These are phyloP conservation scores for Bursaphelenchus okinawaensis DNA, from an alignment of 2,888 invertebrate species.

Conservation along the genomic window DNA sequence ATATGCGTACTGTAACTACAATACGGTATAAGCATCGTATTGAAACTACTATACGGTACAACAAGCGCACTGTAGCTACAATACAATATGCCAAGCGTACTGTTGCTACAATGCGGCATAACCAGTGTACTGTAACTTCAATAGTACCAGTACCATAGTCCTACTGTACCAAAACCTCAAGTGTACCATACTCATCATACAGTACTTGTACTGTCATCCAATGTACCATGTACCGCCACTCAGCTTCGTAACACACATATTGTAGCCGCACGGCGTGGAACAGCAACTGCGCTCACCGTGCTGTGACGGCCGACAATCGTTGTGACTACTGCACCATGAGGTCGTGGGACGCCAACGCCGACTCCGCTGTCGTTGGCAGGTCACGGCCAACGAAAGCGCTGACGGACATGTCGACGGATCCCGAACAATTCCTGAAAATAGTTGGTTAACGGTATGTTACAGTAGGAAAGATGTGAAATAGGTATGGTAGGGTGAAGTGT, in stretches of 20 bases:
- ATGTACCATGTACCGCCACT: not conserved
- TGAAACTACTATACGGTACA: too few relatives aligned
- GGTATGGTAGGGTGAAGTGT: not conserved
- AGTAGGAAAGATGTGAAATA: not conserved
- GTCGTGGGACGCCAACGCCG: not conserved
- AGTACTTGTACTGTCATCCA: too few relatives aligned
- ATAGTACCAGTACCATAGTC: too few relatives aligned
- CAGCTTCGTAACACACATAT: conserved; percentile 10
- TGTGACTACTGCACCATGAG: not conserved
- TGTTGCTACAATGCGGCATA: too few relatives aligned
- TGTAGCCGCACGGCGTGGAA: conserved; percentile 29
- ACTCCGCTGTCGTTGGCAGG: not conserved
- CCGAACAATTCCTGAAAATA: not conserved
- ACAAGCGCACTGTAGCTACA: too few relatives aligned
- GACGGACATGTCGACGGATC: not conserved
- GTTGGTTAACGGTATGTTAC: not conserved
- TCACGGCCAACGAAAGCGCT: not conserved
- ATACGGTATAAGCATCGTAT: too few relatives aligned
- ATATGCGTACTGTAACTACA: too few relatives aligned
- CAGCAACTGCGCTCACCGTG: conserved; percentile 17
- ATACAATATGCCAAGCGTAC: too few relatives aligned
- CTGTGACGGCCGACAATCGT: conserved; percentile 2
- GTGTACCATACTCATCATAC: too few relatives aligned
- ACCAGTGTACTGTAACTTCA: too few relatives aligned
- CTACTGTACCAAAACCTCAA: too few relatives aligned